Evolutionary conservation across 2,113 vertebrate genomes (phyloP), one percentile per base, ranked within the genome.

Genomic region (Zingel zingel): DNA sequence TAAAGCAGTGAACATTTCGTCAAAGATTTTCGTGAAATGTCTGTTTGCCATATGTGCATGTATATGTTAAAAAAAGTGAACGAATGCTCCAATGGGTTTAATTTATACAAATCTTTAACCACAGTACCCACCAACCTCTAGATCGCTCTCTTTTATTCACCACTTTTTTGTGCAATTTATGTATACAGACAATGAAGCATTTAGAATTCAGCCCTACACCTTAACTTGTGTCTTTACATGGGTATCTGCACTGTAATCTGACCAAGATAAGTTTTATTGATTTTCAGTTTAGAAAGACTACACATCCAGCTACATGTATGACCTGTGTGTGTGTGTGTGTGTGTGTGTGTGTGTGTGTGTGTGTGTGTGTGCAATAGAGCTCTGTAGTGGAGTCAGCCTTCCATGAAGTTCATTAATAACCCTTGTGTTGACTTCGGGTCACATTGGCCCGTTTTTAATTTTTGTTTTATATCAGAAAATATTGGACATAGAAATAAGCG

Each of bases 221-320:
- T n/a, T 23, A 3, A 56, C 10, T 56, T 0, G n/a, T 23, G n/a
- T 62, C 13, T 58, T 25, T 23, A 36, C 19, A 21, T 0, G 6
- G 45, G 13, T 12, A 21, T 58, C 1, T 33, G n/a, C 23, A 25
- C 1, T 65, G 27, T 75, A 66, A 71, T 75, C 59, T 57, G 66
- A 88, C 76, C 15, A 3, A 54, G 54, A 76, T 27, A 45, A 1
- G 16, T 64, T 88, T 83, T 68, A 45, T 68, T 45, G 21, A 67
- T 69, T 50, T 19, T 47, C 30, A 50, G 3, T 62, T 61, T 12
- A 27, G 18, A 51, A 66, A 84, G 59, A 27, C 8, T 5, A 30
- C 47, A 53, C 53, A 81, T 30, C 54, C 71, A 62, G 25, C 51
- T 50, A 53, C 77, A 47, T 3, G 30, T 7, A 0, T 50, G 64